Evolutionary conservation across 2,888 invertebrate genomes (phyloP).

Genomic region (Philonicus albiceps): DNA sequence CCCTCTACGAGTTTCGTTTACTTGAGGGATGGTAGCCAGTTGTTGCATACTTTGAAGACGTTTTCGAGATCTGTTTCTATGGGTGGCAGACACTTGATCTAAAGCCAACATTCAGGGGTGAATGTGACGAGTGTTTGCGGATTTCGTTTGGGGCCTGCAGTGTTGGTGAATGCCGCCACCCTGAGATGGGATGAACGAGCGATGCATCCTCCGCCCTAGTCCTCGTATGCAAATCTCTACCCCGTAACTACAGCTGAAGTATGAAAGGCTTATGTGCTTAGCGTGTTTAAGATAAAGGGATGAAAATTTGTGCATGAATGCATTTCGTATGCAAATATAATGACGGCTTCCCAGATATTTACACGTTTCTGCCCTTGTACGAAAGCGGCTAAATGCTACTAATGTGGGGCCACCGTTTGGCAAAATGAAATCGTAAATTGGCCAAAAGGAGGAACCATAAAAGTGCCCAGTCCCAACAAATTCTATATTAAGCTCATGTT

Average conservation of each 20-base stretch:
- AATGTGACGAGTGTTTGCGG: constrained; percentile 45
- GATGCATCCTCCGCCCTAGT: constrained; percentile 1
- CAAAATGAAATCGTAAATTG: constrained; percentile 47
- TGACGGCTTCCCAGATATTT: constrained; percentile 45
- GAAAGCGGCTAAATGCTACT: constrained; percentile 44
- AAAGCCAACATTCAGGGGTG: constrained; percentile 43
- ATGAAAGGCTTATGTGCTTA: constrained; percentile 42
- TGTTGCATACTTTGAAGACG: constrained; percentile 41
- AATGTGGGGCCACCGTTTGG: constrained; percentile 42
- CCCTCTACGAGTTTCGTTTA: constrained; percentile 34
- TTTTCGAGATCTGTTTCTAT: neutral
- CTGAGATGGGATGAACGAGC: neutral
- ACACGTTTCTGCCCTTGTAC: constrained; percentile 41
- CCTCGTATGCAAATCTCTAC: constrained; percentile 43
- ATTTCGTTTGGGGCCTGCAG: constrained; percentile 36
- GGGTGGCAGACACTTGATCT: constrained; percentile 41
- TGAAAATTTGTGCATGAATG: constrained; percentile 48
- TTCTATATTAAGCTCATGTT: constrained; percentile 21
- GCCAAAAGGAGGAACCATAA: constrained; percentile 37
- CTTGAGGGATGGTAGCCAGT: constrained; percentile 46
- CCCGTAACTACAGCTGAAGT: constrained; percentile 29
- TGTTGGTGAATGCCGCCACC: constrained; percentile 36
- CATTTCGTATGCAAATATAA: constrained; percentile 49
- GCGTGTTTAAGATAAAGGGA: constrained; percentile 47
- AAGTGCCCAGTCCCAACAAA: neutral